Percentiles rank a stretch among this genome's conserved stretches.
Evolutionary conservation across 1,140 invertebrate species (phyloP).

Genomic region (Hormaphis cornu): DNA sequence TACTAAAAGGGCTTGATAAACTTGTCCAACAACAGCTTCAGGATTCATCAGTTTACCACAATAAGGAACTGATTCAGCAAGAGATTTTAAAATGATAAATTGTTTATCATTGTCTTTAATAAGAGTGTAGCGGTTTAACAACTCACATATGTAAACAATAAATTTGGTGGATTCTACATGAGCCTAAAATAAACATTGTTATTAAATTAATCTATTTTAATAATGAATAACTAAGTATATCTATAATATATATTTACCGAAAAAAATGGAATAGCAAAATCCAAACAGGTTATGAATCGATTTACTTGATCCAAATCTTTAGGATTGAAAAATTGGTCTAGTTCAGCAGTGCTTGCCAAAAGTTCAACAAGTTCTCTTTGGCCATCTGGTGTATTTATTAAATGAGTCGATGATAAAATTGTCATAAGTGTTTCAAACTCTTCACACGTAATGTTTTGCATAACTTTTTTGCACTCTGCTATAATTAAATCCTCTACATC

Average conservation of each 20-base stretch:
- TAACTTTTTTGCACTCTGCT: constrained; percentile 75
- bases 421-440: constrained; percentile 87
- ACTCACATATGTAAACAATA: constrained; percentile 69
- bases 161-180: constrained; percentile 80
- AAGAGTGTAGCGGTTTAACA: constrained; percentile 40
- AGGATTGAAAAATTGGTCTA: constrained; percentile 65
- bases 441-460: constrained; percentile 79
- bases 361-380: constrained; percentile 79
- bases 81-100: constrained; percentile 72
- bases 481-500: constrained; percentile 81
- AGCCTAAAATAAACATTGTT: constrained; percentile 47
- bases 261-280: constrained; percentile 74
- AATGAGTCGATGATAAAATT: constrained; percentile 66
- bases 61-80: constrained; percentile 74
- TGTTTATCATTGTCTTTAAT: constrained; percentile 50
- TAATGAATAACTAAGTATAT: too few species aligned
- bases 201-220: not conserved
- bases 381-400: constrained; percentile 68
- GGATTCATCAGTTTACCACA: constrained; percentile 65
- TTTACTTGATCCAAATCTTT: constrained; percentile 60
- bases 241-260: constrained; percentile 63
- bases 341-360: constrained; percentile 69
- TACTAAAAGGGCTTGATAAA: constrained; percentile 72
- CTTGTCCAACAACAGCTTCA: constrained; percentile 59
- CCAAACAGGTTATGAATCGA: constrained; percentile 72